Base-by-base conservation (phyloP, 2,888 invertebrate genomes). In the Therioaphis trifolii region DNA sequence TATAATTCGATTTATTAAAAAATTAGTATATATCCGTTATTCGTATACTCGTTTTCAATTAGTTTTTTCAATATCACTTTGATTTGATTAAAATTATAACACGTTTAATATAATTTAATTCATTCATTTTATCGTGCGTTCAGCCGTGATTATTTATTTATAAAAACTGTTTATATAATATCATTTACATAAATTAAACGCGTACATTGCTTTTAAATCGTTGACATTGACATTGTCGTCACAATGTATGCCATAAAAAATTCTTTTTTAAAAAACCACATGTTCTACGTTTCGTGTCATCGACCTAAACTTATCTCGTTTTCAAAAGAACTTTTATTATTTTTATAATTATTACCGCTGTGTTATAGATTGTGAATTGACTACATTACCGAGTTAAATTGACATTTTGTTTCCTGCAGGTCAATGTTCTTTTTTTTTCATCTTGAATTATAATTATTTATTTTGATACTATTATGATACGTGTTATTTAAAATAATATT, bases 201-300 rank as follows among this genome's bases (percentile, higher is more conserved):
- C 29, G n/a, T 61, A n/a, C 40, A 43, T 66, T 49, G 0, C 11
- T 49, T 49, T 46, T 15, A 29, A 15, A 77, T 15, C 49, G 29
- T 49, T 29, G 76, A 76, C 63, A 75, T 75, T 75, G 75, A 18
- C 75, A 61, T 27, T 76, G 76, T 9, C 69, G 15, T 75, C n/a
- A n/a, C n/a, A 27, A 43, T 58, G 75, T 58, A 58, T 76, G 27
- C 7, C 76, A 29, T 14, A 29, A 43, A 14, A 76, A 63, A 46
- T 4, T 76, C 14, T 43, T 14, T 27, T 27, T 69, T n/a, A 61
- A 21, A n/a, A 55, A 3, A 3, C n/a, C 12, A 18, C 2, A 18
- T n/a, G 18, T 74, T n/a, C 35, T 14, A 12, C 24, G 55, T 55
- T 27, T 27, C 43, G 43, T 75, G 43, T 61, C 75, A 24, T 58